Evolutionary conservation across 2,113 vertebrate genomes (phyloP), one percentile per base, ranked within the genome.

Genomic region (Mystacornis crossleyi): DNA sequence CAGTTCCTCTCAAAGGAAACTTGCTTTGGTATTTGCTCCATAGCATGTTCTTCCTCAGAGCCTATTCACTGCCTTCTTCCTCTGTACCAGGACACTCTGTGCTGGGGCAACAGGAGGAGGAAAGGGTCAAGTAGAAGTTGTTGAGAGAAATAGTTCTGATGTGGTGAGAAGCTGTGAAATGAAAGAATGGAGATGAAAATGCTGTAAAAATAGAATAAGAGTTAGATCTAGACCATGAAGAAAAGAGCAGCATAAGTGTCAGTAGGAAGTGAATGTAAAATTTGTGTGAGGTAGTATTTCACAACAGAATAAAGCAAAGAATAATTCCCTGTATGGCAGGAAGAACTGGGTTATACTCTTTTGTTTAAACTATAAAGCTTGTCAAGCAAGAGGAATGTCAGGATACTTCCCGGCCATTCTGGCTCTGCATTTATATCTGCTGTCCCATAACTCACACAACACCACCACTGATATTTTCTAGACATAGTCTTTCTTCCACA

Each of bases 361-460:
- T 58, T 1, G 0, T 71, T 93, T 94, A 40, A 6, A 11, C 48
- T 87, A 20, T 61, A 31, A 85, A 91, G 10, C 10, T 65, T 91
- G 66, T 88, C 31, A 71, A 72, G 48, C 21, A 53, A 88, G 70
- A 82, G 28, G 31, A 62, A 65, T 50, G 61, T 40, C 70, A 65
- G 58, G 21, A 18, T 75, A 24, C n/a, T 86, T 75, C 72, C 54
- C 1, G 3, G 38, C 33, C 3, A 0, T 73, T 81, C 34, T 62
- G 29, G 11, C 70, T 88, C 40, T 61, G 28, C 17, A 2, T 75
- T 90, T 93, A 33, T 72, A 90, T 69, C 70, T 94, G 70, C 48
- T 82, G 45, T 90, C 70, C 55, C 18, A 45, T 94, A 91, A 80
- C 31, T 65, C 74, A 42, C 58, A 34, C 74, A 80, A n/a, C 28